Evolutionary conservation across 2,797 vertebrate species (phyloP).

Genomic region (Gastrophryne carolinensis): DNA sequence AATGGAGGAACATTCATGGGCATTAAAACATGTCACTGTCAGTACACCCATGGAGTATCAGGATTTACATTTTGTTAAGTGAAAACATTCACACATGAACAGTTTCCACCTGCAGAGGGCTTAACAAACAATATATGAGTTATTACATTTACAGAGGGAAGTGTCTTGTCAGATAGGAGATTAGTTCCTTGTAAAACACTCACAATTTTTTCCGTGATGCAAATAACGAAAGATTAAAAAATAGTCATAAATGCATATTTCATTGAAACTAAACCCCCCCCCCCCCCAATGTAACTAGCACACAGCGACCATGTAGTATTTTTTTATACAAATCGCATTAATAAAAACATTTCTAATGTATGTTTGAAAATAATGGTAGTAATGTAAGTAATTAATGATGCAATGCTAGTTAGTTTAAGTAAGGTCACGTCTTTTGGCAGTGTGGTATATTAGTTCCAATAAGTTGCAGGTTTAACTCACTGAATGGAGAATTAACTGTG

Average conservation of each 20-base stretch:
- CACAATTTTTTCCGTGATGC: slow-evolving; percentile 35
- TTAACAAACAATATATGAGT: slow-evolving; percentile 1
- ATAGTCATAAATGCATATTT: too few relatives aligned
- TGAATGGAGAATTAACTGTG: slow-evolving; percentile 21
- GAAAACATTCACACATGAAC: slow-evolving; percentile 25
- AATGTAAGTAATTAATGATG: neutral
- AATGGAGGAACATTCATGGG: neutral
- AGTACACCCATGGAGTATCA: slow-evolving; percentile 5
- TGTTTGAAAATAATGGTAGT: neutral
- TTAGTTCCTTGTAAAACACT: slow-evolving; percentile 45
- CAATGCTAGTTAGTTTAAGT: neutral
- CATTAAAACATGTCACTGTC: slow-evolving; percentile 14
- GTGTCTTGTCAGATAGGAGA: slow-evolving; percentile 33
- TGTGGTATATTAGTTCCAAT: neutral
- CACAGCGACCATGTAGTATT: neutral
- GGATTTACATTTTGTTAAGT: slow-evolving; percentile 43
- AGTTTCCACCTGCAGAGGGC: slow-evolving; percentile 34
- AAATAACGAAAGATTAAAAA: neutral
- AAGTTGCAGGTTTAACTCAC: slow-evolving; percentile 9
- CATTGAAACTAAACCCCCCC: too few relatives aligned
- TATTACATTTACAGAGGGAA: slow-evolving; percentile 26
- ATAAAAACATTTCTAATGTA: neutral
- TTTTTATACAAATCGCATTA: neutral
- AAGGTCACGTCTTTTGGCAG: neutral
- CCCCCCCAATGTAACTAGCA: neutral